Conservation (phyloP, 2,113 vertebrate species). For the Scolopax mira region DNA sequence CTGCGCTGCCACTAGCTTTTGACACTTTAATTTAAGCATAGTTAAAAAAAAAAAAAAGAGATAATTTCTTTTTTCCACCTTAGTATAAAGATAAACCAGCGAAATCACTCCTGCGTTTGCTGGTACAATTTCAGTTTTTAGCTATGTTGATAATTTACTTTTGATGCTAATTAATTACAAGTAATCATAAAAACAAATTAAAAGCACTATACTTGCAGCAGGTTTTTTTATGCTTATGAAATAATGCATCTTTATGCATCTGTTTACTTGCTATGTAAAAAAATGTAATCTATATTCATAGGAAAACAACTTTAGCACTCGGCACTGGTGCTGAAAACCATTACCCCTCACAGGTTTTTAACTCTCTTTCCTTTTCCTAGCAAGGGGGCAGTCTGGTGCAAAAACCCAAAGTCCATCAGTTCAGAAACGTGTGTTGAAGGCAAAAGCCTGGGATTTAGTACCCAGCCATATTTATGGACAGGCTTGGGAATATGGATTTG, state of each 20-base stretch:
- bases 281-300: conserved; percentile 70
- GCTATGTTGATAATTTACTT: conserved; percentile 70
- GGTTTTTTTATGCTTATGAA: conserved; percentile 64
- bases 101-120: conserved; percentile 50
- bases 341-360: not conserved
- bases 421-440: too few species aligned
- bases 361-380: not conserved
- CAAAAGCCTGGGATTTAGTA: not conserved
- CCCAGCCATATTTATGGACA: accelerated
- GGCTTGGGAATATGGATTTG: accelerated
- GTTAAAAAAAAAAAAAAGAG: conserved; percentile 15
- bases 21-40: conserved; percentile 25
- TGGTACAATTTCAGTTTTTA: conserved; percentile 38
- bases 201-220: conserved; percentile 69
- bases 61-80: conserved; percentile 49
- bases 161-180: conserved; percentile 80
- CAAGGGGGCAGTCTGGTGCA: not conserved
- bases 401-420: not conserved
- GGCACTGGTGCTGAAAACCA: conserved; percentile 23
- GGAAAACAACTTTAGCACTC: conserved; percentile 54
- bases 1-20: not conserved
- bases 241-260: conserved; percentile 76
- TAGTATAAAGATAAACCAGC: conserved; percentile 40
- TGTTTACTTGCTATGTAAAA: conserved; percentile 69
- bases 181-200: conserved; percentile 77